Evolutionary conservation across 2,888 invertebrate genomes (phyloP), one percentile per base, ranked within the genome.

Genomic region (Monoplex corrugatus): DNA sequence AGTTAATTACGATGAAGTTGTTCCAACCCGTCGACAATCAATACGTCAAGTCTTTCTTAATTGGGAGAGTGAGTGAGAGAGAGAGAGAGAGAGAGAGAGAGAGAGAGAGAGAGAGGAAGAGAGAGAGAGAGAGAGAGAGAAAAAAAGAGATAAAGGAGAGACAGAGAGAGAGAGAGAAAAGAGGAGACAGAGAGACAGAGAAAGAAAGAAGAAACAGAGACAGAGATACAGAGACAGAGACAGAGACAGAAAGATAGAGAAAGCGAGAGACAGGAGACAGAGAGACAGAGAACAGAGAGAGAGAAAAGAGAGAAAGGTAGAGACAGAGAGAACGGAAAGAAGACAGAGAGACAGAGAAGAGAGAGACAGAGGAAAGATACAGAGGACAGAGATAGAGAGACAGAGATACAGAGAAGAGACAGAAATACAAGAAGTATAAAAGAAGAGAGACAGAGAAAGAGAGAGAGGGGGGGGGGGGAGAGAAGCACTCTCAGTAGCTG

Each of bases 41-140:
- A n/a, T n/a, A n/a, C n/a, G n/a, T n/a, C n/a, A n/a, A n/a, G n/a
- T n/a, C n/a, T n/a, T n/a, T n/a, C n/a, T n/a, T 57, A 16, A 57
- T 28, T 57, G 19, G 28, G 57, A 57, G 28, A 57, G 57, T 23
- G 5, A 16, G 57, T 57, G 2, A 10, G 57, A n/a, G n/a, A n/a
- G 57, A 57, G 10, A 8, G 28, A 5, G 57, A 57, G 57, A 28
- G 57, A 43, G 44, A 45, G 44, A 45, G 35, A 57, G 80, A 44
- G 32, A 38, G n/a, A 32, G n/a, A 44, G 44, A 3, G 2, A 44
- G 43, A 32, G 19, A 32, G 13, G 80, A 78, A 13, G 63, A 63
- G 63, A 63, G 63, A 63, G 63, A 63, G 63, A 63, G 63, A 63
- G 63, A 63, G 63, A 63, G 63, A 23, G 23, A 63, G 63, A n/a